phyloP scores from a whole-genome alignment of 2,113 vertebrate species.

The Scomber japonicus region DNA sequence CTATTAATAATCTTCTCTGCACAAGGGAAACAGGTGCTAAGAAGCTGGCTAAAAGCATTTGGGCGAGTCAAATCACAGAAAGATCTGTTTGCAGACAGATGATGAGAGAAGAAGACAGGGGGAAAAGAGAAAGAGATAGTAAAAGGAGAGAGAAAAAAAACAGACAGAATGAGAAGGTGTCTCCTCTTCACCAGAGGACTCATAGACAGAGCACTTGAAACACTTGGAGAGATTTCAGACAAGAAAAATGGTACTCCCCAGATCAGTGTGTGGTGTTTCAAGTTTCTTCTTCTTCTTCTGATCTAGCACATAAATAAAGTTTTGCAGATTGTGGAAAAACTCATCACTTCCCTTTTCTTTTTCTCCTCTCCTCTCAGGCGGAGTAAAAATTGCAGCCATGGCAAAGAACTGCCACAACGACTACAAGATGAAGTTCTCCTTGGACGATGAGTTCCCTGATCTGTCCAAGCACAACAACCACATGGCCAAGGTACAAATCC shows the following conservation, averaged over 20 bases:
- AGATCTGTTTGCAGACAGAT: slow-evolving; percentile 4
- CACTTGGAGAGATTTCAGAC: slow-evolving; percentile 45
- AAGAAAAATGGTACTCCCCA: slow-evolving; percentile 20
- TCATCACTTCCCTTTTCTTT: background rate
- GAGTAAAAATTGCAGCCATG: slow-evolving; percentile 85
- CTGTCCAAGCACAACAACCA: slow-evolving; percentile 93
- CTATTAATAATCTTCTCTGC: slow-evolving; percentile 67
- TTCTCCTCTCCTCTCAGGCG: slow-evolving; percentile 63
- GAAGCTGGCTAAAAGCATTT: slow-evolving; percentile 5
- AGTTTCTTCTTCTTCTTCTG: background rate
- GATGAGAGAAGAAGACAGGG: background rate
- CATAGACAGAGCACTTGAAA: slow-evolving; percentile 52
- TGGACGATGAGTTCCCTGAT: slow-evolving; percentile 91
- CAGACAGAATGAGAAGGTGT: slow-evolving; percentile 47
- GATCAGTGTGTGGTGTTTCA: background rate
- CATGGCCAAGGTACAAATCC: slow-evolving; percentile 89
- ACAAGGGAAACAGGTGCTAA: slow-evolving; percentile 28
- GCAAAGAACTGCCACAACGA: slow-evolving; percentile 93
- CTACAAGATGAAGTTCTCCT: slow-evolving; percentile 89
- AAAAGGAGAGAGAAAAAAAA: background rate
- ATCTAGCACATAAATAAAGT: background rate
- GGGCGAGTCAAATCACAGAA: slow-evolving; percentile 29
- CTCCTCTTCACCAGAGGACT: slow-evolving; percentile 52
- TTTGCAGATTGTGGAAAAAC: background rate
- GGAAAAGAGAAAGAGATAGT: background rate